Evolutionary conservation across 2,888 invertebrate species (phyloP), one percentile per base, ranked within the genome.

Genomic region (Drosophila picticornis): DNA sequence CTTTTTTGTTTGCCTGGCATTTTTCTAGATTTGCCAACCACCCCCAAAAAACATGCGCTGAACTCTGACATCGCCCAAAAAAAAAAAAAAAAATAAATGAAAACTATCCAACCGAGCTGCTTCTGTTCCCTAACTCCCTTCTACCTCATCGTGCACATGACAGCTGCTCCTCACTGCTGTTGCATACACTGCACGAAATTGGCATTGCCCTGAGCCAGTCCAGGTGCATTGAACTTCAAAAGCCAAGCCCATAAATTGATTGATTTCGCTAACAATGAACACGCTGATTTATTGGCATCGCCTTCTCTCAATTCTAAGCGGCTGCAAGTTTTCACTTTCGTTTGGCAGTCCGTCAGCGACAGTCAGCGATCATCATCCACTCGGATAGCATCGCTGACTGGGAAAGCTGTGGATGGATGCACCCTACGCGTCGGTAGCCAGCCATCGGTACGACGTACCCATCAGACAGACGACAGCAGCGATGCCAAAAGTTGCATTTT

Each of bases 401-500:
- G 63, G 82, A 89, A 87, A 84, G 90, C 85, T 64, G 68, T 79
- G 36, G 36, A 19, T 76, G 71, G 77, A 80, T 80, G 74, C 88
- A 84, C 84, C 84, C 84, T 88, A 84, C 61, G 89, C 88, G 74
- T 70, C 83, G 76, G 81, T 81, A 77, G 36, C 46, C 46, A 36
- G 36, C 51, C 32, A 29, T 38, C 40, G 40, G 38, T 46, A 25
- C 57, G 40, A 50, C 72, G 56, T 60, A 38, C 51, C 48, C 64
- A 57, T 51, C 64, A 63, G 69, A 77, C 77, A 63, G 66, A 77
- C 77, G 58, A 71, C 75, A 77, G 84, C 60, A 58, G 70, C 81
- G 71, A 90, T 91, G 92, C 89, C 91, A 91, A 91, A 90, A 91
- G 90, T 85, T 89, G 91, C 88, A 85, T 87, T 91, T 91, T 91